Conservation (phyloP, 2,113 vertebrate genomes). For the Leucoraja erinaceus region DNA sequence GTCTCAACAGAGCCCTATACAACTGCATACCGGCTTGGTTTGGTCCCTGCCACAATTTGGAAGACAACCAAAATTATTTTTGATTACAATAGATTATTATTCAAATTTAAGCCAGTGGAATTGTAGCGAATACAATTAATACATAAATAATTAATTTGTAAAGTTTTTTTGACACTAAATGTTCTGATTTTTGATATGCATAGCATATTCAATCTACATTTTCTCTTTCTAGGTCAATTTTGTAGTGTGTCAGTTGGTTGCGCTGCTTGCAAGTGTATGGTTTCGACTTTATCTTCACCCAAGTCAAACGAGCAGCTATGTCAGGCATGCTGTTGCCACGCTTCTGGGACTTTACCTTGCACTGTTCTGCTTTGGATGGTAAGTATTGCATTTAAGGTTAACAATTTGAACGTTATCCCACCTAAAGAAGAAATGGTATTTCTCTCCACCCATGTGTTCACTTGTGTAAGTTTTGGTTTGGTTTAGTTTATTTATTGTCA, state of each 20-base stretch:
- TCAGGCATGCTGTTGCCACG: constrained; percentile 90
- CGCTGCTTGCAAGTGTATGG: constrained; percentile 89
- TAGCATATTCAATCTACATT: constrained; percentile 36
- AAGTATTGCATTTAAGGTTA: constrained; percentile 54
- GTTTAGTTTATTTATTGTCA: too few species aligned
- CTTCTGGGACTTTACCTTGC: constrained; percentile 95
- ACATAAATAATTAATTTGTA: neutral
- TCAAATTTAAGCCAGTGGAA: neutral
- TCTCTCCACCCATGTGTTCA: neutral
- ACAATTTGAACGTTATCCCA: neutral
- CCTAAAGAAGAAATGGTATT: neutral
- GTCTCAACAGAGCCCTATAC: too few species aligned
- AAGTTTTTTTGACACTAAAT: neutral
- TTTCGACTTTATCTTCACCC: constrained; percentile 91
- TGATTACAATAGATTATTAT: neutral
- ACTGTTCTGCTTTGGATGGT: constrained; percentile 99
- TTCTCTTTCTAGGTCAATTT: constrained; percentile 81
- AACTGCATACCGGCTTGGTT: too few species aligned
- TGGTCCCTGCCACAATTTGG: neutral
- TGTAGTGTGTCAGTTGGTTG: constrained; percentile 92
- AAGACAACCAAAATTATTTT: neutral
- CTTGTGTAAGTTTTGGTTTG: neutral
- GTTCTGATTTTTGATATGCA: neutral
- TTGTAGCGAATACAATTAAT: neutral
- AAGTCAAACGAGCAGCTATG: constrained; percentile 89